Evolutionary conservation across 2,113 vertebrate genomes (phyloP), one percentile per base, ranked within the genome.

Genomic region (Scortum barcoo): DNA sequence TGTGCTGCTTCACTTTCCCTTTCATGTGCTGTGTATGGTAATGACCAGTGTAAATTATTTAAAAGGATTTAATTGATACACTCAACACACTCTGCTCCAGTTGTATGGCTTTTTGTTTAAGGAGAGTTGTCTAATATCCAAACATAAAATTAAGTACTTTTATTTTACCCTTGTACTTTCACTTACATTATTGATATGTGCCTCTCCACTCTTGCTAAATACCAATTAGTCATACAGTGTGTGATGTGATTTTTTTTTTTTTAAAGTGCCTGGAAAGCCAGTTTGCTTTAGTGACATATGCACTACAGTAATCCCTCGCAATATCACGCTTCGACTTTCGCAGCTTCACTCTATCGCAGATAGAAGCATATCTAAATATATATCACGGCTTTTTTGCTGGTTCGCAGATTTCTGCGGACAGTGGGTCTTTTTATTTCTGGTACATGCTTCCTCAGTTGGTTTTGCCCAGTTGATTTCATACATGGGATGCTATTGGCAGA

Each of bases 21-120:
- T 71, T 65, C 50, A 63, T 72, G 71, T 54, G 48, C 19, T 14
- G 12, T 13, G 46, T 57, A 42, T 46, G 30, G 9, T 72, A 67
- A 57, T 22, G 51, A 50, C 56, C n/a, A 28, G 22, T 75, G 48
- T 16, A 57, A 20, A 22, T 30, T 11, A 72, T 67, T 80, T 30
- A n/a, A 36, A 51, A 58, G 11, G 22, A 53, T 26, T 42, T 60
- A 48, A 72, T 12, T 7, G 26, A 38, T 42, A 12, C 10, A 24
- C 42, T 51, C 12, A 66, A 33, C 11, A 26, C 40, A 30, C 6
- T 24, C 22, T 48, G 17, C 30, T 67, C 38, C 36, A 72, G 70
- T 20, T 14, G 9, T 26, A 5, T 26, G 0, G 42, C 22, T 16
- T 65, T 71, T 0, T 66, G 17, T 40, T 62, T 50, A 50, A 74